Evolutionary conservation across 2,797 vertebrate genomes (phyloP).

Genomic region (Squalus acanthias): DNA sequence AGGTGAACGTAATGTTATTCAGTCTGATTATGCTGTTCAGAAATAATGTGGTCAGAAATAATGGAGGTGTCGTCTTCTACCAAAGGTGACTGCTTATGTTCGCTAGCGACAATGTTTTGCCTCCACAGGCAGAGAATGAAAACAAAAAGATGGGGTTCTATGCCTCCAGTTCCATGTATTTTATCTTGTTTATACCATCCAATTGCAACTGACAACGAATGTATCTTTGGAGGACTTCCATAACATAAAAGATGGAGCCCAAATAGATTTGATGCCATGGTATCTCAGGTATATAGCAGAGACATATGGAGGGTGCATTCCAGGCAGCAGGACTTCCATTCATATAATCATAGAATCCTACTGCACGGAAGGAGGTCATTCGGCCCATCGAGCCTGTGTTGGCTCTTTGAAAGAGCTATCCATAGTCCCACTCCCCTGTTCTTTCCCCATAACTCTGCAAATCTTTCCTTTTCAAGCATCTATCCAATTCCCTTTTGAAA

Average conservation of each 20-base stretch:
- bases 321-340: too few relatives aligned
- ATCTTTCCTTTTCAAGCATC: too few relatives aligned
- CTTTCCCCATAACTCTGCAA: too few relatives aligned
- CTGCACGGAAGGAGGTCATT: too few relatives aligned
- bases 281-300: not conserved
- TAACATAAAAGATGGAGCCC: not conserved
- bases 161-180: not conserved
- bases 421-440: too few relatives aligned
- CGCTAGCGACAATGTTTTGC: not conserved
- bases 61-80: not conserved
- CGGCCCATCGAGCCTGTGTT: too few relatives aligned
- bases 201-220: not conserved
- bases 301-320: not conserved
- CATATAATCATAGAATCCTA: too few relatives aligned
- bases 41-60: not conserved
- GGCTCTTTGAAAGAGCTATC: too few relatives aligned
- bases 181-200: not conserved
- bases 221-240: not conserved
- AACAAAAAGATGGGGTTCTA: not conserved
- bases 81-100: not conserved
- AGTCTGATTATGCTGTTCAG: not conserved
- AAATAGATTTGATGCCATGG: not conserved
- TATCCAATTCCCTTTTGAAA: too few relatives aligned
- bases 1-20: not conserved
- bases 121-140: not conserved